Percentiles rank a stretch among this genome's conserved stretches.
Evolutionary conservation across 1,140 invertebrate genomes (phyloP).

Genomic region (Lithobius niger): DNA sequence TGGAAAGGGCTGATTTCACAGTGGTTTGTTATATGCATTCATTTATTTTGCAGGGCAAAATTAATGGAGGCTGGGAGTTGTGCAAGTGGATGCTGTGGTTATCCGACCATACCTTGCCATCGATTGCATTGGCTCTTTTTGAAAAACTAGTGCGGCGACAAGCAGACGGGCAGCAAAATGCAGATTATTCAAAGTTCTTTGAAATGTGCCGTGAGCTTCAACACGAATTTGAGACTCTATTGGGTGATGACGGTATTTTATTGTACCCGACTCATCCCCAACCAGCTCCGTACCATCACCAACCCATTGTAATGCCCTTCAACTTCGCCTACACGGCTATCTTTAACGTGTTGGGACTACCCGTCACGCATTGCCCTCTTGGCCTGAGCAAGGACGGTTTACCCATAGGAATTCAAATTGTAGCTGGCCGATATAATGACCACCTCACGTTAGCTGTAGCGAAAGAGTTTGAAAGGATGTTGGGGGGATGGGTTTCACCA

Average conservation of each 20-base stretch:
- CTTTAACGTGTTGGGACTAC: constrained; percentile 24
- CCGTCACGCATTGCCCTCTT: constrained; percentile 21
- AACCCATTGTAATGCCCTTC: constrained; percentile 30
- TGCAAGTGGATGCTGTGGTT: constrained; percentile 52
- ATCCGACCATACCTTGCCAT: constrained; percentile 76
- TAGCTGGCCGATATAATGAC: constrained; percentile 19
- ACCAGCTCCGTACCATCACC: constrained; percentile 32
- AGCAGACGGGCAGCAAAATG: constrained; percentile 16
- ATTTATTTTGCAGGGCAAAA: constrained; percentile 31
- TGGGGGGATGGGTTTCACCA: constrained; percentile 25
- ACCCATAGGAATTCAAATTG: constrained; percentile 32
- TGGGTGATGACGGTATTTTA: constrained; percentile 28
- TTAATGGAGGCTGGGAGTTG: constrained; percentile 50
- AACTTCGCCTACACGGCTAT: constrained; percentile 34
- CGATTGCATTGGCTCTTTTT: constrained; percentile 52
- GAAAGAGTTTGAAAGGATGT: constrained; percentile 25
- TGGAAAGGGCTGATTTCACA: too few relatives aligned
- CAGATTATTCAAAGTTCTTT: constrained; percentile 11
- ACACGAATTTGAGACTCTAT: constrained; percentile 18
- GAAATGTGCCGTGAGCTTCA: constrained; percentile 15
- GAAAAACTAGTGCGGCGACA: constrained; percentile 38
- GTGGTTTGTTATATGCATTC: too few relatives aligned
- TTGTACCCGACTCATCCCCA: constrained; percentile 33
- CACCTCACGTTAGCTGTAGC: constrained; percentile 22
- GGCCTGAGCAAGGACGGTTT: constrained; percentile 30